phyloP scores from a whole-genome alignment of 30 jellyfish, hydroid and myxozoan genomes.

The Pelagia noctiluca region DNA sequence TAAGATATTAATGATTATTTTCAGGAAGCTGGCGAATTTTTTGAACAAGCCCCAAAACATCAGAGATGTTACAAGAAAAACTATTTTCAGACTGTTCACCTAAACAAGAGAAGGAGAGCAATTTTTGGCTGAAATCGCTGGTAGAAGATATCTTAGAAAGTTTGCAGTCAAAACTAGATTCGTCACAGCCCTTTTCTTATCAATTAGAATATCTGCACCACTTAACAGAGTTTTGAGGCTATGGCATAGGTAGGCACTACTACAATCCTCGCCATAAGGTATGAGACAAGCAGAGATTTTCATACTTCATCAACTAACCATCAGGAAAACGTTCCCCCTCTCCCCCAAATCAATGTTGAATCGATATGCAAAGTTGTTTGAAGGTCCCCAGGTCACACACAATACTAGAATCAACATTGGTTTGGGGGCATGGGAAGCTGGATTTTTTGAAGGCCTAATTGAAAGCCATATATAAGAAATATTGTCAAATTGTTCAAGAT shows the following conservation, averaged over 20 bases:
- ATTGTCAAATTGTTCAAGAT: too few species aligned
- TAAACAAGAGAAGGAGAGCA: background rate
- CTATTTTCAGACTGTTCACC: constrained; percentile 1
- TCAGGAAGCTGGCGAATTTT: background rate
- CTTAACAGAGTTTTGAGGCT: background rate
- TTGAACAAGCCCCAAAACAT: constrained; percentile 5
- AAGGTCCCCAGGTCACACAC: too few species aligned
- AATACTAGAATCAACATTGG: too few species aligned
- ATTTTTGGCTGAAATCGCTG: background rate
- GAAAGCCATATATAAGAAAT: too few species aligned
- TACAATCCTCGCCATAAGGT: constrained; percentile 44
- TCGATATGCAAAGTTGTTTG: too few species aligned
- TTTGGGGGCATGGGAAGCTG: too few species aligned
- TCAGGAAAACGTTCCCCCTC: too few species aligned
- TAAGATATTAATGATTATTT: background rate
- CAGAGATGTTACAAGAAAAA: background rate
- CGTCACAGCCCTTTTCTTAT: background rate
- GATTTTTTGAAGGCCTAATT: too few species aligned
- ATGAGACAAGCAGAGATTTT: too few species aligned
- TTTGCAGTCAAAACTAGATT: background rate
- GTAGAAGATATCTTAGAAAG: background rate
- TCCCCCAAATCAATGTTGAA: too few species aligned
- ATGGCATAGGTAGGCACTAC: background rate
- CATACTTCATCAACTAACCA: too few species aligned
- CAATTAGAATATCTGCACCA: background rate